phyloP scores from a whole-genome alignment of 2,888 invertebrate genomes.

The Eupelmus urozonus region DNA sequence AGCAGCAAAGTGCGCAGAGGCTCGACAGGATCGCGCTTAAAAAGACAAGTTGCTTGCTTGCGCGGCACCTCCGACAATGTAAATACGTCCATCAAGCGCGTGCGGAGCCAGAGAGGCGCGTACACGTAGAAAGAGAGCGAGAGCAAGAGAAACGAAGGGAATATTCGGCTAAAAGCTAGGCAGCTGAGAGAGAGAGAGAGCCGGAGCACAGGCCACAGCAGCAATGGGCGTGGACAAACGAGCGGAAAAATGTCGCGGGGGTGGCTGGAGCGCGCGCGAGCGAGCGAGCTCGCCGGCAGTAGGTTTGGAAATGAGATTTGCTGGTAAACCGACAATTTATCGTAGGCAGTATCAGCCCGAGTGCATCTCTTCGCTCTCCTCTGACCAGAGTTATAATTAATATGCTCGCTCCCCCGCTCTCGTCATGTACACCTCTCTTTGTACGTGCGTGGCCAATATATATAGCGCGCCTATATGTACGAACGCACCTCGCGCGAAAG shows the following conservation, averaged over 20 bases:
- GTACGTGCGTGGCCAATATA: slow-evolving; percentile 46
- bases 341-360: slow-evolving; percentile 72
- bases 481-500: slow-evolving; percentile 53
- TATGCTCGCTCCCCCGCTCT: slow-evolving; percentile 68
- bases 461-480: neutral
- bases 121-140: neutral
- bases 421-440: neutral
- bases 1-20: too few species aligned
- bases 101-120: slow-evolving; percentile 4
- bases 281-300: too few species aligned
- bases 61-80: slow-evolving; percentile 35
- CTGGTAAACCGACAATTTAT: slow-evolving; percentile 78
- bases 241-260: slow-evolving; percentile 70
- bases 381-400: slow-evolving; percentile 77
- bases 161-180: too few species aligned
- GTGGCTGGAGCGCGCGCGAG: too few species aligned
- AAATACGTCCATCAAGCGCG: neutral
- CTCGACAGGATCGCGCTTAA: slow-evolving; percentile 45
- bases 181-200: slow-evolving; percentile 18
- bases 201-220: slow-evolving; percentile 36
- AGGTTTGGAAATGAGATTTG: slow-evolving; percentile 76
- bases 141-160: slow-evolving; percentile 48
- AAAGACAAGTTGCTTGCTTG: slow-evolving; percentile 44
- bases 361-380: slow-evolving; percentile 73
- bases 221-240: slow-evolving; percentile 68